A percentile compares a stretch with the other conserved stretches of the same genome.
Conservation (phyloP, 1,140 invertebrate genomes). For the Ceratosolen solmsi region DNA sequence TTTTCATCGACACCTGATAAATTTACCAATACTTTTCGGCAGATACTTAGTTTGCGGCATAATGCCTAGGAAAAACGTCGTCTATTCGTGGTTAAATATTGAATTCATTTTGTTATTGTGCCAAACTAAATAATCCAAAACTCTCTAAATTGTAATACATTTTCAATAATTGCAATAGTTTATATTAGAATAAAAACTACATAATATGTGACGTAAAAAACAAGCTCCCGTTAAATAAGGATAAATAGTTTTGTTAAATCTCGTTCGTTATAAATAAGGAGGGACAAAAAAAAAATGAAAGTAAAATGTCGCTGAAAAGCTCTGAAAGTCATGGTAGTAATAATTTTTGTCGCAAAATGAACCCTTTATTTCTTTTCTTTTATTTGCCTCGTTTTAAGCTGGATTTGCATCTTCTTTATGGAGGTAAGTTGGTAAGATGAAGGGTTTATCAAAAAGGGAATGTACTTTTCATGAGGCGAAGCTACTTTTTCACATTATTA, state of each 20-base stretch:
- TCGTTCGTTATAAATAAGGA: not conserved
- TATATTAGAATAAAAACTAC: no score
- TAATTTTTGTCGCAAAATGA: conserved; percentile 18
- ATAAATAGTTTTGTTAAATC: not conserved
- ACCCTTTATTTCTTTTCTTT: conserved; percentile 12
- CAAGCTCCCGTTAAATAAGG: not conserved
- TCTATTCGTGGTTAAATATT: no score
- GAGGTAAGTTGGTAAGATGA: not conserved
- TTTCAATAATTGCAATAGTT: no score
- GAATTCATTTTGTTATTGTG: no score
- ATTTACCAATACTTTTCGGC: no score
- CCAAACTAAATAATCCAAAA: no score
- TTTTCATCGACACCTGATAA: no score
- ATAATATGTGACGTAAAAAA: no score
- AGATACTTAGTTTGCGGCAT: no score
- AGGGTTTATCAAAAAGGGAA: not conserved
- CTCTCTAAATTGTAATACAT: no score
- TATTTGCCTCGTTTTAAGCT: conserved; percentile 29
- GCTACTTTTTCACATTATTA: not conserved
- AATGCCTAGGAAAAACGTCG: no score
- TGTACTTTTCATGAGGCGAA: not conserved
- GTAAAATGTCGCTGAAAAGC: not conserved
- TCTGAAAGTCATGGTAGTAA: not conserved
- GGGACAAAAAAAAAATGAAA: not conserved
- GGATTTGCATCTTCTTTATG: conserved; percentile 27